Percentiles rank a stretch among this genome's conserved stretches.
Conservation (phyloP, 2,113 vertebrate genomes). For the Elaphurus davidianus region DNA sequence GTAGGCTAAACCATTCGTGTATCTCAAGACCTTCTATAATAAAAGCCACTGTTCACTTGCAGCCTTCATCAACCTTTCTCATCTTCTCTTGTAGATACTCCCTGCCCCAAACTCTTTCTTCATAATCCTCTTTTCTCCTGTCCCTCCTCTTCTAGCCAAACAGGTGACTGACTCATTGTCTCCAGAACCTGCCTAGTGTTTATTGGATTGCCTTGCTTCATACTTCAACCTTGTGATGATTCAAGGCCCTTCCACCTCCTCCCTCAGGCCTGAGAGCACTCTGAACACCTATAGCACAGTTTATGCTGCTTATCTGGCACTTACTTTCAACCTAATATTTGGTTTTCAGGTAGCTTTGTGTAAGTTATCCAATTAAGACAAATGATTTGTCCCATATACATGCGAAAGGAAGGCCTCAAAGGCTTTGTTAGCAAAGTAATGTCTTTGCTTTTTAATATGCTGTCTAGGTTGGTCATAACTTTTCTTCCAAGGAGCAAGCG, state of each 20-base stretch:
- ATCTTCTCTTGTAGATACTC: not conserved
- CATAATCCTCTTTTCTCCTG: not conserved
- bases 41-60: not conserved
- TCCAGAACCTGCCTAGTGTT: not conserved
- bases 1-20: not conserved
- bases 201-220: not conserved
- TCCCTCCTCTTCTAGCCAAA: not conserved
- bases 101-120: not conserved
- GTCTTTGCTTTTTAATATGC: not conserved
- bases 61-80: not conserved
- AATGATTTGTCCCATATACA: not conserved
- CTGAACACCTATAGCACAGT: not conserved
- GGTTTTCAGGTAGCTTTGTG: not conserved
- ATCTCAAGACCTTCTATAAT: not conserved
- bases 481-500: not conserved
- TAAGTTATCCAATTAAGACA: not conserved
- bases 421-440: not conserved
- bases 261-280: not conserved
- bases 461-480: not conserved
- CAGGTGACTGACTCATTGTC: not conserved
- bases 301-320: not conserved
- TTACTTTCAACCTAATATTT: not conserved
- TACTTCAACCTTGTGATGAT: not conserved
- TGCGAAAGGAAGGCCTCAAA: not conserved
- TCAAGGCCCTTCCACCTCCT: not conserved